Evolutionary conservation across 2,888 invertebrate genomes (phyloP).

Genomic region (Acutogordius australiensis): DNA sequence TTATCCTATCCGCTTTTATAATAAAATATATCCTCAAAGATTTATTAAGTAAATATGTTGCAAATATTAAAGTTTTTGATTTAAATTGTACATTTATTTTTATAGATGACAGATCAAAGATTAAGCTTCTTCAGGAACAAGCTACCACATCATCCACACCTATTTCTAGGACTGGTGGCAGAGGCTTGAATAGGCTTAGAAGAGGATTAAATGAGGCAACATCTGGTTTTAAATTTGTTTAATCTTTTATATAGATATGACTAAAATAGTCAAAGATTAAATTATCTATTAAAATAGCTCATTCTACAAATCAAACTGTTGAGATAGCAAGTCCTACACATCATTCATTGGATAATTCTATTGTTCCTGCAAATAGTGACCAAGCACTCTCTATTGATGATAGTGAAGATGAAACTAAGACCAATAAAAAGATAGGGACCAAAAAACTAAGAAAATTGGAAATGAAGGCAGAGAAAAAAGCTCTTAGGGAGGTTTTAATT

Average conservation of each 20-base stretch:
- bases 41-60: neutral
- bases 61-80: no score
- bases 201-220: no score
- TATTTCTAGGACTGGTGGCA: neutral
- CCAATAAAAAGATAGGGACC: constrained; percentile 50
- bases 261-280: no score
- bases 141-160: neutral
- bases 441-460: constrained; percentile 76
- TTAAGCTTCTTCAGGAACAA: neutral
- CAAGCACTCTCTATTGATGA: neutral
- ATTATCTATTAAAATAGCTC: no score
- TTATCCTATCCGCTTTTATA: neutral
- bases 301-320: no score
- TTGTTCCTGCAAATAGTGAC: neutral
- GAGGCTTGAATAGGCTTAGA: neutral
- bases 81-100: no score
- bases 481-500: constrained; percentile 38
- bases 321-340: neutral
- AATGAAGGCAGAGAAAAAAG: constrained; percentile 59
- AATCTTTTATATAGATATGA: no score
- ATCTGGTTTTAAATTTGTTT: no score
- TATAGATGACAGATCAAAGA: no score
- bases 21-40: neutral
- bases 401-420: neutral
- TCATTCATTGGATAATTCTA: neutral